Evolutionary conservation across 2,888 invertebrate genomes (phyloP).

Genomic region (Temnothorax rugatulus): DNA sequence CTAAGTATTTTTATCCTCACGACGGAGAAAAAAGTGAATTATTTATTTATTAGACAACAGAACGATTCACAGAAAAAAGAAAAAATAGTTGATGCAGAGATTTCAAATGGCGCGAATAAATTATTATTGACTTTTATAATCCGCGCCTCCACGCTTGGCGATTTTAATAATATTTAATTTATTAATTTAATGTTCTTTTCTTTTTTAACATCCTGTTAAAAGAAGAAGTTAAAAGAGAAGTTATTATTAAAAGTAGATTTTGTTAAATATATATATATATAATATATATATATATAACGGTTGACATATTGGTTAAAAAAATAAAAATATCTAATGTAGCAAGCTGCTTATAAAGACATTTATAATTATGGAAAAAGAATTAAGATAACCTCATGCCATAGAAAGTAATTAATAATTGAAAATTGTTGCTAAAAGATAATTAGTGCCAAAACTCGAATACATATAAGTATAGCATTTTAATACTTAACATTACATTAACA

Average conservation of each 20-base stretch:
- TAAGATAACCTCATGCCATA: neutral
- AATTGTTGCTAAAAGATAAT: neutral
- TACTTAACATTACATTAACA: too few relatives aligned
- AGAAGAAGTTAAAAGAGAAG: neutral
- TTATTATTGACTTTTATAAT: neutral
- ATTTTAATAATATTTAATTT: neutral
- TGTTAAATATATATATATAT: neutral
- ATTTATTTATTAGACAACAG: constrained; percentile 6
- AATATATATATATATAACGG: neutral
- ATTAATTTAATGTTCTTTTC: too few relatives aligned
- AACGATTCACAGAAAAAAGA: neutral
- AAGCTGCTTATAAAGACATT: neutral
- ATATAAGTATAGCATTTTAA: neutral
- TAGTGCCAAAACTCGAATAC: constrained; percentile 5
- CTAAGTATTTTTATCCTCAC: neutral
- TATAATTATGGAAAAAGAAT: neutral
- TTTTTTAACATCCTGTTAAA: neutral
- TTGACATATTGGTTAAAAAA: neutral
- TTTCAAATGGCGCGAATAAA: neutral
- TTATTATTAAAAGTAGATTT: neutral
- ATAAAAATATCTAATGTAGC: constrained; percentile 1
- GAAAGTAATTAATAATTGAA: neutral
- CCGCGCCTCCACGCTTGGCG: neutral
- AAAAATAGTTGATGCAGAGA: neutral
- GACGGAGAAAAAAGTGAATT: neutral